Base-by-base conservation (phyloP, 2,113 vertebrate genomes). In the Uria aalge region DNA sequence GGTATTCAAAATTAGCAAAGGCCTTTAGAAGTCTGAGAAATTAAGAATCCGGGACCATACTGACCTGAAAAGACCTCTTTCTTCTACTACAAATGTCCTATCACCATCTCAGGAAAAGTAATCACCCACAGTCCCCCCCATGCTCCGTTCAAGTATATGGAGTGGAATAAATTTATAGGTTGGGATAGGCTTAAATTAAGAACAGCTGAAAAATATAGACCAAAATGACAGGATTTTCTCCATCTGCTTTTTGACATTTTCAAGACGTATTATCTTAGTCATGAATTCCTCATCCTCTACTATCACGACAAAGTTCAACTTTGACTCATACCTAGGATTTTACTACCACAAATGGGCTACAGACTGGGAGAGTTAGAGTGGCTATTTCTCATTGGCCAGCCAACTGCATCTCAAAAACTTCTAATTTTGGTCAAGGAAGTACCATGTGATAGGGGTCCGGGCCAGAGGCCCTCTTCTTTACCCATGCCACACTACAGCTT, bases 201-300 rank as follows among this genome's bases (percentile, higher is more conserved):
- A 71, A 52, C 19, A 76, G 56, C n/a, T 75, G 48, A 71, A 86
- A 86, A 92, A 52, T n/a, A 47, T 1, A 90, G 72, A 79, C 55
- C 36, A 62, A 79, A 52, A 85, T 66, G 71, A 71, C 80, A 89
- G 76, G 79, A 52, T 75, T 82, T 85, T 82, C 60, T 91, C 80
- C 88, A 43, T 82, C 66, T 86, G 88, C 34, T 74, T 94, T 93
- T 50, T 71, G 50, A 69, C 74, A 59, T 96, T 91, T 93, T 72
- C 43, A 59, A 85, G 79, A 64, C 0, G 2, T 18, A 2, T 76
- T 64, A 22, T 34, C 71, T 69, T 62, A 91, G 32, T 85, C 43
- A 60, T 45, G 26, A 57, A 66, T 53, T 79, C 52, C 59, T 22
- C 10, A 43, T 63, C 29, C 45, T 82, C 47, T 56, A n/a, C 82